Percentiles rank a stretch among this genome's conserved stretches.
phyloP scores from a whole-genome alignment of 2,888 invertebrate genomes.

The Campopleginae sp. region DNA sequence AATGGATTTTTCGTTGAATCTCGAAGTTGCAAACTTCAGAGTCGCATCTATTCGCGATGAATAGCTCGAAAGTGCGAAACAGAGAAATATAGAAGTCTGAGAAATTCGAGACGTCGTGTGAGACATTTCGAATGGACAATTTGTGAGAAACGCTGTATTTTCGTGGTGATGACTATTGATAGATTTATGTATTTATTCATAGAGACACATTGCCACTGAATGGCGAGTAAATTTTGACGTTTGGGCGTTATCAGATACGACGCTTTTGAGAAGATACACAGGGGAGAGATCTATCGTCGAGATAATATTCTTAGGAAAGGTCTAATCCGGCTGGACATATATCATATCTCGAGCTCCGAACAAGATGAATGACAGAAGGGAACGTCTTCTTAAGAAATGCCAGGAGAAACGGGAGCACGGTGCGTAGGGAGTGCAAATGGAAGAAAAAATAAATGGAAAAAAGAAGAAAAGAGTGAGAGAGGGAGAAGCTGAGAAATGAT shows the following conservation, averaged over 20 bases:
- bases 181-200: conserved; percentile 7
- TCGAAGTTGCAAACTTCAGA: no score
- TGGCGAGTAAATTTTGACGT: background rate
- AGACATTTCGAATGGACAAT: background rate
- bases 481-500: conserved; percentile 21
- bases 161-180: background rate
- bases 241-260: conserved; percentile 38
- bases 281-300: conserved; percentile 26
- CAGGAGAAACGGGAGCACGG: conserved; percentile 17
- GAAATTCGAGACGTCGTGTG: background rate
- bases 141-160: background rate
- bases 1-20: no score
- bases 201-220: conserved; percentile 6
- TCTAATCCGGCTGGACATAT: conserved; percentile 60
- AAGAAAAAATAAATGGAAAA: conserved; percentile 2
- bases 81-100: background rate
- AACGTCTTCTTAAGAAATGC: conserved; percentile 6
- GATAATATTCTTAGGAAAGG: conserved; percentile 28
- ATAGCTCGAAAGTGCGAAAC: background rate
- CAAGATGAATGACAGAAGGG: conserved; percentile 37
- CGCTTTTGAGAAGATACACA: conserved; percentile 31
- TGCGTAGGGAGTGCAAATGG: conserved; percentile 9
- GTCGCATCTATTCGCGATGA: background rate
- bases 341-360: conserved; percentile 55
- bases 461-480: conserved; percentile 12